Percentiles rank a stretch among this genome's conserved stretches.
phyloP scores from a whole-genome alignment of 2,888 invertebrate genomes.

The Synanthedon myopaeformis region DNA sequence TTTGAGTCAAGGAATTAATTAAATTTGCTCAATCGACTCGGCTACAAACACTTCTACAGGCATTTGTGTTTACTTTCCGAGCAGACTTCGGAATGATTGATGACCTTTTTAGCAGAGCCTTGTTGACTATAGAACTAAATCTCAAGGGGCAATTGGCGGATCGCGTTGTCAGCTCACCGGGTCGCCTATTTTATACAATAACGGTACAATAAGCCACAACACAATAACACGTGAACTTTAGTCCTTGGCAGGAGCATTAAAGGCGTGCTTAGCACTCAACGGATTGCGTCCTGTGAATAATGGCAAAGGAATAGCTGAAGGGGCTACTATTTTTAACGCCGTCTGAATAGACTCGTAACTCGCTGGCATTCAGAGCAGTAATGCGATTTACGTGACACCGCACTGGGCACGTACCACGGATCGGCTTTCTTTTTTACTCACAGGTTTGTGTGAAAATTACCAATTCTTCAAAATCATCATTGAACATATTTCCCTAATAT shows the following conservation, averaged over 20 bases:
- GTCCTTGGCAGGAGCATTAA: constrained; percentile 39
- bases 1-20: constrained; percentile 5
- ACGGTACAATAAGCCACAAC: constrained; percentile 27
- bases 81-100: constrained; percentile 5
- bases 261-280: constrained; percentile 42
- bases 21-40: constrained; percentile 8
- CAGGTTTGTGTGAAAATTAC: constrained; percentile 2
- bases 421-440: constrained; percentile 22
- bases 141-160: background rate
- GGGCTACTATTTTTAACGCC: constrained; percentile 36
- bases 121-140: background rate
- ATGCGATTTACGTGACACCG: constrained; percentile 37
- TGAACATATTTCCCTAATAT: background rate
- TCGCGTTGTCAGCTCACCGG: constrained; percentile 6
- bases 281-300: constrained; percentile 48
- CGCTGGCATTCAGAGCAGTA: constrained; percentile 41
- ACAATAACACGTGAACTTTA: constrained; percentile 28
- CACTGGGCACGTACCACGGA: constrained; percentile 22
- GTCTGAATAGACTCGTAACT: constrained; percentile 47
- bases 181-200: constrained; percentile 8
- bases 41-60: constrained; percentile 5
- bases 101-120: constrained; percentile 1
- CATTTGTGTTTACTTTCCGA: constrained; percentile 3
- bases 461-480: background rate
- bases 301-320: constrained; percentile 45